These are phyloP conservation scores for Laspeyria flexula DNA, from an alignment of 2,888 invertebrate species.

Conservation along the genomic window DNA sequence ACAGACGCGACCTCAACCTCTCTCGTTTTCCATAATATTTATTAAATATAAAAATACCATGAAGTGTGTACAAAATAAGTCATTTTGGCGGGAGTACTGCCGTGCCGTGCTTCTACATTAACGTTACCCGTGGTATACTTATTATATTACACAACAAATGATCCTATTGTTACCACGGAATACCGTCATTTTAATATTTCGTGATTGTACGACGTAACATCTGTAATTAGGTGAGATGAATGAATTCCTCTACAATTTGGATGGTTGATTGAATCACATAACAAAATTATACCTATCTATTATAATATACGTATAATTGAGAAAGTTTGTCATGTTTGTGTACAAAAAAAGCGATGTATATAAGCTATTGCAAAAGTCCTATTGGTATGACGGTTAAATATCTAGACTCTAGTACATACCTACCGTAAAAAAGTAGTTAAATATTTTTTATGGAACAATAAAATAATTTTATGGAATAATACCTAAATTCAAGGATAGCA, in stretches of 20 bases:
- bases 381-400: no score
- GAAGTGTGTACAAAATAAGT: not conserved
- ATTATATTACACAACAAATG: not conserved
- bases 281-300: not conserved
- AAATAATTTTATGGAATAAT: no score
- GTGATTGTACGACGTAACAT: not conserved
- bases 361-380: no score
- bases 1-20: no score
- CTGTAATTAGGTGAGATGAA: not conserved
- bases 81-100: not conserved
- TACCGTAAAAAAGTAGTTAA: no score
- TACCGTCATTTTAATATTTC: not conserved
- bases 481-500: slow-evolving; percentile 18
- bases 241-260: not conserved
- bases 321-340: no score
- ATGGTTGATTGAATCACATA: not conserved
- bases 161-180: not conserved
- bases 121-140: not conserved
- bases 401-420: no score
- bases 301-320: no score
- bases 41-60: no score
- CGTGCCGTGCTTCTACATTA: not conserved
- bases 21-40: no score
- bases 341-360: no score
- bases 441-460: no score